Conservation (phyloP, 37 sponge, comb jelly and placozoan genomes). For the Geodia barretti region DNA sequence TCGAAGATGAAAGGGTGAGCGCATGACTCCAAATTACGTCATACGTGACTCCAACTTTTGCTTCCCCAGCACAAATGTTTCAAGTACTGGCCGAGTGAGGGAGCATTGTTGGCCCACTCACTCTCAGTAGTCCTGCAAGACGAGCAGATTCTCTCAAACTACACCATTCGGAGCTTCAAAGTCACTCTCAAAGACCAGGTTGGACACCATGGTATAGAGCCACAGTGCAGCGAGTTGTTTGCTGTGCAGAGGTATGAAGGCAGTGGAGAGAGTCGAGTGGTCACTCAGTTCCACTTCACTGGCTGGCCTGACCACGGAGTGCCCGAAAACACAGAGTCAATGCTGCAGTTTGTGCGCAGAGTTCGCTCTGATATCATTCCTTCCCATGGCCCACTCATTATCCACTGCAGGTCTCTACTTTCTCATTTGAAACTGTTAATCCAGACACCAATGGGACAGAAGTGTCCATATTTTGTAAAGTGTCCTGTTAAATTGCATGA, state of each 20-base stretch:
- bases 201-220: too few relatives aligned
- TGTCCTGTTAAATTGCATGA: too few relatives aligned
- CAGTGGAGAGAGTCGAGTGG: constrained; percentile 31
- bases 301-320: constrained; percentile 84
- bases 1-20: constrained; percentile 50
- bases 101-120: constrained; percentile 12
- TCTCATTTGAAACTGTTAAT: neutral
- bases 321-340: constrained; percentile 56
- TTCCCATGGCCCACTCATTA: constrained; percentile 58
- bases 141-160: constrained; percentile 63
- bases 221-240: neutral
- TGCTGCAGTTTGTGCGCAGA: constrained; percentile 75
- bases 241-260: neutral
- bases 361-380: constrained; percentile 59
- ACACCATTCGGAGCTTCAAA: constrained; percentile 53
- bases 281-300: constrained; percentile 87
- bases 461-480: too few relatives aligned
- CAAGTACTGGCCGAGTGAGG: constrained; percentile 77
- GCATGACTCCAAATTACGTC: too few relatives aligned
- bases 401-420: constrained; percentile 80
- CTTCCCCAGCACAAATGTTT: constrained; percentile 45
- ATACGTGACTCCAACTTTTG: too few relatives aligned
- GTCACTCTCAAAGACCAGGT: constrained; percentile 11
- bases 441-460: neutral
- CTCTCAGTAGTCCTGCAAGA: constrained; percentile 14